These are phyloP conservation scores for Papilio gigon DNA, from an alignment of 2,888 invertebrate species.

Conservation along the genomic window DNA sequence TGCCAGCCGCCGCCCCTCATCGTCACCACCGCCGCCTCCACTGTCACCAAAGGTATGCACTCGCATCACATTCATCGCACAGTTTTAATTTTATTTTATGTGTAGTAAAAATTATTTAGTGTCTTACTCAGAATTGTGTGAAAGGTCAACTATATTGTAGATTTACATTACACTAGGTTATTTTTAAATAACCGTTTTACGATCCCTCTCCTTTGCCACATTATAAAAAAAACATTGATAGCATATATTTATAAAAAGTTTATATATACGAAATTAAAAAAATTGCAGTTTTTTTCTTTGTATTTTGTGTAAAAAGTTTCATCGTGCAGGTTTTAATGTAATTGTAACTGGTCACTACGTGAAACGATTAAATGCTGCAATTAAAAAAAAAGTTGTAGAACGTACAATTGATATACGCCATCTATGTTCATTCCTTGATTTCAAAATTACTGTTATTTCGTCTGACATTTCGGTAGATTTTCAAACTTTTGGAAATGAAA, in stretches of 20 bases:
- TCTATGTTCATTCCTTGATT: conserved; percentile 1
- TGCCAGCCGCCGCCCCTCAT: conserved; percentile 60
- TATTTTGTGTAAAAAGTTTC: neutral
- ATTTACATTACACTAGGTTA: too few species aligned
- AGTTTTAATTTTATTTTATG: too few species aligned
- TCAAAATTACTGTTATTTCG: neutral
- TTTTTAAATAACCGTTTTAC: too few species aligned
- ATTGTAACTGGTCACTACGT: neutral
- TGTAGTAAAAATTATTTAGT: too few species aligned
- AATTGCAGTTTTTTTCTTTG: neutral
- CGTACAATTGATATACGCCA: neutral
- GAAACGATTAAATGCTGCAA: neutral
- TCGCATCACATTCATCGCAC: neutral
- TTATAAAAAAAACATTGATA: too few species aligned
- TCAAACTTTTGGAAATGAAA: conserved; percentile 52
- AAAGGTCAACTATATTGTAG: too few species aligned
- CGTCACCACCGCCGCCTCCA: conserved; percentile 49
- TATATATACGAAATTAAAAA: neutral
- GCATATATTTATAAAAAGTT: neutral
- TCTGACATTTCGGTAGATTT: conserved; percentile 42
- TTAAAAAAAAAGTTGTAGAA: neutral
- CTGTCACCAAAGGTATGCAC: conserved; percentile 54
- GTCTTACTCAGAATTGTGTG: too few species aligned
- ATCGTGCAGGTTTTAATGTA: neutral
- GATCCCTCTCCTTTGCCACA: too few species aligned